Percentiles rank a stretch among this genome's conserved stretches.
phyloP scores from a whole-genome alignment of 2,113 vertebrate genomes.

The Corythoichthys haematopterus region DNA sequence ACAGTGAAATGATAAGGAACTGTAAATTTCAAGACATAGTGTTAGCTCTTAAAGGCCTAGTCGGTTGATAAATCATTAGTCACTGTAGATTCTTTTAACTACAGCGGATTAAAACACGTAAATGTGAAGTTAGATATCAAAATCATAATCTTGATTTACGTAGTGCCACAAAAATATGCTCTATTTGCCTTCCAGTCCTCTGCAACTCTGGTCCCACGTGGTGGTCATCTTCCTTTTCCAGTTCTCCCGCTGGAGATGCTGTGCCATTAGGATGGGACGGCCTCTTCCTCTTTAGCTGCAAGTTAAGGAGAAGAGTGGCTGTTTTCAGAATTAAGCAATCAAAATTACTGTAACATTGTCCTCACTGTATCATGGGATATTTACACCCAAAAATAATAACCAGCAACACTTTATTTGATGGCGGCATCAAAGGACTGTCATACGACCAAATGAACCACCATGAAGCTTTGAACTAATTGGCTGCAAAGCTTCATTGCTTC shows the following conservation, averaged over 20 bases:
- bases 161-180: neutral
- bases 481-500: no score
- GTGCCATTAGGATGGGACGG: constrained; percentile 84
- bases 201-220: constrained; percentile 85
- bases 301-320: constrained; percentile 12
- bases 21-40: neutral
- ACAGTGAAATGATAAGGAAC: neutral
- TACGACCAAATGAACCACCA: no score
- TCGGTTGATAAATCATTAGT: neutral
- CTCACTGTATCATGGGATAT: no score
- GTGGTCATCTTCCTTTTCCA: constrained; percentile 78
- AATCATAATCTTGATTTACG: neutral
- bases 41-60: neutral
- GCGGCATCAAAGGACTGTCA: no score
- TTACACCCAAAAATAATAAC: no score
- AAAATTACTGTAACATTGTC: no score
- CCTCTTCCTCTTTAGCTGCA: constrained; percentile 86
- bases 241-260: constrained; percentile 70
- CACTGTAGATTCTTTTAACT: neutral
- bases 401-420: no score
- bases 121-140: neutral
- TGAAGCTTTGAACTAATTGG: no score
- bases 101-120: neutral
- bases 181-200: constrained; percentile 85
- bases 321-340: no score